Percentiles rank a stretch among this genome's conserved stretches.
Evolutionary conservation across 1,140 invertebrate genomes (phyloP).

Genomic region (Megalopta genalis): DNA sequence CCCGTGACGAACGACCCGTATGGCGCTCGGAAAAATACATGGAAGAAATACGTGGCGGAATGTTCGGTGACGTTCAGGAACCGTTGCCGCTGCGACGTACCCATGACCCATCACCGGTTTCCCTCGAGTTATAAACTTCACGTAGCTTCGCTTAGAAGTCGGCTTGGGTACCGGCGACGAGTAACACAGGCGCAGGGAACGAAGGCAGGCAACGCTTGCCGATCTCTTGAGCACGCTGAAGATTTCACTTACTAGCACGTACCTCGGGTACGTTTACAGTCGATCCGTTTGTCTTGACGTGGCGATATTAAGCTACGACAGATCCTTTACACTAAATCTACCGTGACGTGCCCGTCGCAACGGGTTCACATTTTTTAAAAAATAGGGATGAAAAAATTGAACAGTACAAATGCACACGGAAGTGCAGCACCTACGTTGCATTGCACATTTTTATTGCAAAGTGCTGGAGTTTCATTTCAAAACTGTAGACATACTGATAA

Average conservation of each 20-base stretch:
- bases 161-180: background rate
- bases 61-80: background rate
- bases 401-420: no score
- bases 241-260: conserved; percentile 43
- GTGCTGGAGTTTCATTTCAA: no score
- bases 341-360: no score
- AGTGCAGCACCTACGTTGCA: no score
- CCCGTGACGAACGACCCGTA: conserved; percentile 21
- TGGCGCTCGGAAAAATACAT: conserved; percentile 26
- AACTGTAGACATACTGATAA: no score
- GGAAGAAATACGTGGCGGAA: conserved; percentile 44
- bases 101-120: conserved; percentile 11
- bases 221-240: background rate
- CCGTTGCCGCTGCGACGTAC: conserved; percentile 1
- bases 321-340: no score
- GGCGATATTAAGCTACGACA: background rate
- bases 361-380: no score
- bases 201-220: conserved; percentile 23
- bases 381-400: no score
- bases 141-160: background rate
- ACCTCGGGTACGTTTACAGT: conserved; percentile 26
- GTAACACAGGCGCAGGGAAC: conserved; percentile 1
- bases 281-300: conserved; percentile 25
- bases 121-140: conserved; percentile 53
- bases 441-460: no score